Base-by-base conservation (phyloP, 2,797 vertebrate genomes). In the Lagodon rhomboides region DNA sequence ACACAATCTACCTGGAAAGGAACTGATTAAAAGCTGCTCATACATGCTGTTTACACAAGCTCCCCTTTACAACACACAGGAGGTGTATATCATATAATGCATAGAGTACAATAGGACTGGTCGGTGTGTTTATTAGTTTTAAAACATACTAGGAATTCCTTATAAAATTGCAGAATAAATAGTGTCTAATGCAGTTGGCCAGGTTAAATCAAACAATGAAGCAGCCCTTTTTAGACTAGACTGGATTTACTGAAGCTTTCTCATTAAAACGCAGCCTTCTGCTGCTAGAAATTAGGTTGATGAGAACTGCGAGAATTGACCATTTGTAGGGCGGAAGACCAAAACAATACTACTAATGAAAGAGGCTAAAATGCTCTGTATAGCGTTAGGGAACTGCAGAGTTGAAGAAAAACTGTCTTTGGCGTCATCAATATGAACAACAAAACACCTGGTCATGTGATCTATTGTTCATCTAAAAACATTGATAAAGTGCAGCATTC, bases 1-100 rank as follows among this genome's bases (percentile, higher is more conserved):
- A n/a, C 8, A 41, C 56, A n/a, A 53, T 55, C 56, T 54, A 61
- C 66, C 20, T 27, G 60, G 60, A 70, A 75, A 77, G 77, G 27
- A 70, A 58, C 68, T 73, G 75, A 84, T 87, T 77, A 34, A 72
- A 85, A 72, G 65, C 56, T 60, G 63, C 73, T 61, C 12, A 64
- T 49, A 47, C 20, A 47, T 4, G 0, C 13, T 58, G 51, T 70
- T 64, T 43, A 25, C 50, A 53, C 50, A 38, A 30, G 13, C 30
- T 70, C 51, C 50, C 25, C 5, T 53, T 55, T 55, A 76, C 41
- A 62, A 38, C 18, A 27, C 30, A 65, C 1, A 1, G 8, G 1
- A 3, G 18, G 23, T 46, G 23, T 44, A 23, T 43, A 46, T 30
- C 34, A 38, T 22, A 22, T 23, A 53, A 16, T 56, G 38, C 20